These are phyloP conservation scores for Cephus pulcher DNA, from an alignment of 2,888 invertebrate genomes.

Conservation along the genomic window DNA sequence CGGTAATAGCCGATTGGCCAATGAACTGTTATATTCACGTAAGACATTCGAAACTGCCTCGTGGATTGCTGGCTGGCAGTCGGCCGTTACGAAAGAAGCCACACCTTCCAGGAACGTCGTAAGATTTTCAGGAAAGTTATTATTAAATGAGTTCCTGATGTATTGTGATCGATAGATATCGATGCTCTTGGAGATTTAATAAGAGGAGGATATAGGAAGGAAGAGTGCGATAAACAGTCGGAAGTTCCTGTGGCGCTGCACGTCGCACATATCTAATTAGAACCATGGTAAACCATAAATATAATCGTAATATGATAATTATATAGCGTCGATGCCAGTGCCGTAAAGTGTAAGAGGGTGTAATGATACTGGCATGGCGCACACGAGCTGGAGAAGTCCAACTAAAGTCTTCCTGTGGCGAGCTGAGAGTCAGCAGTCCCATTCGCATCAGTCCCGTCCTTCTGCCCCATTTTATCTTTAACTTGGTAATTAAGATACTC, in stretches of 20 bases:
- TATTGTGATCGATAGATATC: background rate
- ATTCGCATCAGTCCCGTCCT: conserved; percentile 33
- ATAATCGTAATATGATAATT: conserved; percentile 58
- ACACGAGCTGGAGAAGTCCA: conserved; percentile 4
- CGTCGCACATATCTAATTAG: conserved; percentile 46
- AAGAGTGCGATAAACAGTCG: background rate
- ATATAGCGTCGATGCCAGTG: conserved; percentile 32
- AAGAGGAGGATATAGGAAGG: background rate
- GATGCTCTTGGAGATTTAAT: background rate
- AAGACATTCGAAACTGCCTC: background rate
- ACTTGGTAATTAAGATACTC: conserved; percentile 32
- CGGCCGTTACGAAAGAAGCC: background rate
- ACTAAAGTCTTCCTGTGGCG: conserved; percentile 3
- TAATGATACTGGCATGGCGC: background rate
- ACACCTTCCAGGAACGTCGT: background rate
- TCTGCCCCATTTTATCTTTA: conserved; percentile 30
- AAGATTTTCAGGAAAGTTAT: background rate
- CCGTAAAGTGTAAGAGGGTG: conserved; percentile 19
- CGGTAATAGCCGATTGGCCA: background rate
- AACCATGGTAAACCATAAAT: conserved; percentile 44
- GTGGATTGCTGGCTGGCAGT: background rate
- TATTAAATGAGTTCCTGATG: background rate
- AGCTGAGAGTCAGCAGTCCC: conserved; percentile 16
- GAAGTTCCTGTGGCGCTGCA: background rate
- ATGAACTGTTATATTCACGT: background rate